These are phyloP conservation scores for Pogonognathellus flavescens DNA, from an alignment of 1,140 invertebrate genomes.

Conservation along the genomic window DNA sequence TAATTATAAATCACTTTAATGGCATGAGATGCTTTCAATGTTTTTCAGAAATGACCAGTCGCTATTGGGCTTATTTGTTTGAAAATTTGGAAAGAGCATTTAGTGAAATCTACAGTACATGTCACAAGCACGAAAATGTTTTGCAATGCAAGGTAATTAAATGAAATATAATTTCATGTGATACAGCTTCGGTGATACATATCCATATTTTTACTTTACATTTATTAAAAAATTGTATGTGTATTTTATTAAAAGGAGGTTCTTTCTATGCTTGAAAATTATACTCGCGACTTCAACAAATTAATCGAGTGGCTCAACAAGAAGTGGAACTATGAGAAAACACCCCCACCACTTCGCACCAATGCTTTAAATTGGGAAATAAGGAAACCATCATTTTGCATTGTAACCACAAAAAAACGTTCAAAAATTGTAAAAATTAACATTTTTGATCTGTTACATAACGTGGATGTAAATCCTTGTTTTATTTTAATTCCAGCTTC, in stretches of 20 bases:
- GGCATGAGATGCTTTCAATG: too few relatives aligned
- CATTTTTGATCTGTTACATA: too few relatives aligned
- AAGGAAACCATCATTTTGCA: constrained; percentile 87
- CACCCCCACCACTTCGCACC: constrained; percentile 84
- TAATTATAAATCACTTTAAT: too few relatives aligned
- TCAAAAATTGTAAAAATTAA: constrained; percentile 1
- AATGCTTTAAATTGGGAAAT: constrained; percentile 95
- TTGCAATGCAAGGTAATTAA: constrained; percentile 75
- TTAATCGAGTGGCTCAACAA: constrained; percentile 92
- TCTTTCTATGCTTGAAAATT: constrained; percentile 93
- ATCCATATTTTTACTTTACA: background rate
- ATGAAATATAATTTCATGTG: constrained; percentile 11
- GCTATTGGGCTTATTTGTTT: constrained; percentile 96
- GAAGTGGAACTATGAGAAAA: constrained; percentile 94
- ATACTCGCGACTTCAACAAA: constrained; percentile 92
- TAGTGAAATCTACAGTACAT: constrained; percentile 78
- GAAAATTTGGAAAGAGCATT: constrained; percentile 93
- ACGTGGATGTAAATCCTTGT: background rate
- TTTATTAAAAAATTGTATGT: too few relatives aligned
- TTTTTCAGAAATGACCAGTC: constrained; percentile 81
- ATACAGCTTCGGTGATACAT: background rate
- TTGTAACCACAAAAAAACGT: too few relatives aligned
- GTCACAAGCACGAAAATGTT: constrained; percentile 77
- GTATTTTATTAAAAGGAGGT: constrained; percentile 79
- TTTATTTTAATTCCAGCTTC: background rate